Base-by-base conservation (phyloP, 2,888 invertebrate genomes). In the Lysandra coridon region DNA sequence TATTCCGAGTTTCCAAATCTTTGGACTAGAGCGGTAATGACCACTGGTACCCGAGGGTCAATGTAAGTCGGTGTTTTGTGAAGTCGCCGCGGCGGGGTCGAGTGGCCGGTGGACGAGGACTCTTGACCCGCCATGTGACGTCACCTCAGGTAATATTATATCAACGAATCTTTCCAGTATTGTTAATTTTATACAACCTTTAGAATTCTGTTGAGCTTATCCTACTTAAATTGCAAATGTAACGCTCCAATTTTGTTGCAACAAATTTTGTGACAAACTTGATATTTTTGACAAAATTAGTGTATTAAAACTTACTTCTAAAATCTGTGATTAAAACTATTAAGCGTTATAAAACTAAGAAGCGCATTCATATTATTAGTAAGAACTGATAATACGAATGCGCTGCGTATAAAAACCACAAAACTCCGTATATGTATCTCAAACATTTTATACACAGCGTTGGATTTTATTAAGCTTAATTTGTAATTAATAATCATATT, bases 51-150 rank as follows among this genome's bases (percentile, higher is more conserved):
- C 84, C 86, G 83, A 84, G 86, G 85, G 30, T 85, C 91, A 91
- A 92, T 92, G 89, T 91, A 92, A 90, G 90, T 86, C 85, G 85
- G 88, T 89, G 88, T 87, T 86, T 91, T 85, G 87, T 87, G 91
- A 91, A 91, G 88, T 86, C 87, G 87, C 87, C 88, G 87, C 88
- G 87, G 87, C 86, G 86, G 90, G 90, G 92, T 93, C 91, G 90
- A 93, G 93, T 14, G 69, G 4, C 89, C 89, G 90, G 89, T 87
- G 33, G 23, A 6, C 14, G n/a, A n/a, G 88, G 87, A 88, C 91
- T 84, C 93, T 93, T 93, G 93, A 94, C 93, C 92, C 82, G 86
- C 83, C 80, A 80, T 81, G 85, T 86, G 85, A 80, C 83, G 84
- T 76, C 81, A 82, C 79, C 80, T 82, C 80, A 80, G 78, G 79